These are phyloP conservation scores for Hoplodrina blanda DNA, from an alignment of 2,888 invertebrate species.

Conservation along the genomic window DNA sequence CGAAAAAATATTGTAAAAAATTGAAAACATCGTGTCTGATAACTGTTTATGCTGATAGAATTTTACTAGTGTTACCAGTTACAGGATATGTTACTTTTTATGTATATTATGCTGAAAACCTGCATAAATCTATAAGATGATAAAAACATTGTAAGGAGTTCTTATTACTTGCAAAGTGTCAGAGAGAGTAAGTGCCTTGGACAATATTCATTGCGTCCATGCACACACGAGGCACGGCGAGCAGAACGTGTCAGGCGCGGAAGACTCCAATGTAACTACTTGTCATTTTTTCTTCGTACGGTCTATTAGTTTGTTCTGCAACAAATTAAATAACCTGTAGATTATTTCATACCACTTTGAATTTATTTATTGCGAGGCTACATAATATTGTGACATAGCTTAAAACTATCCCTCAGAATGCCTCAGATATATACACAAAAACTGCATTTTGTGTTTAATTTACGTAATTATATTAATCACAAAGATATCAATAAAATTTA, in stretches of 20 bases:
- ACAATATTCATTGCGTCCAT: constrained; percentile 54
- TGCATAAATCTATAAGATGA: not conserved
- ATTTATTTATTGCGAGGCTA: not conserved
- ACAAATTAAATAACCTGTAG: constrained; percentile 48
- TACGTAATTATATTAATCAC: constrained; percentile 15
- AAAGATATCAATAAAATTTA: not conserved
- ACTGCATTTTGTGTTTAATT: constrained; percentile 1
- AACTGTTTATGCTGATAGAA: not conserved
- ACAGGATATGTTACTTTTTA: no score
- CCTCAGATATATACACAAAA: not conserved
- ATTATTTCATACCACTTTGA: not conserved
- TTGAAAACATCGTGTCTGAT: no score
- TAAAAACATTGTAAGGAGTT: not conserved
- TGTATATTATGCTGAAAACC: not conserved
- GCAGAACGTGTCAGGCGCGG: constrained; percentile 57
- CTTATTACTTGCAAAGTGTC: constrained; percentile 30
- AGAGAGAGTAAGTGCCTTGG: constrained; percentile 36
- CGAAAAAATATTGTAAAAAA: not conserved
- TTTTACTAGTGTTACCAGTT: not conserved
- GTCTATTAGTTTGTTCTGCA: constrained; percentile 76
- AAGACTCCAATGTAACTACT: constrained; percentile 53
- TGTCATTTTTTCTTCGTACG: constrained; percentile 84
- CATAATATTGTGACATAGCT: not conserved
- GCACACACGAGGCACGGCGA: constrained; percentile 58
- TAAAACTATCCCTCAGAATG: no score